Conservation (phyloP, 2,888 invertebrate genomes). For the Hypercompe scribonia region DNA sequence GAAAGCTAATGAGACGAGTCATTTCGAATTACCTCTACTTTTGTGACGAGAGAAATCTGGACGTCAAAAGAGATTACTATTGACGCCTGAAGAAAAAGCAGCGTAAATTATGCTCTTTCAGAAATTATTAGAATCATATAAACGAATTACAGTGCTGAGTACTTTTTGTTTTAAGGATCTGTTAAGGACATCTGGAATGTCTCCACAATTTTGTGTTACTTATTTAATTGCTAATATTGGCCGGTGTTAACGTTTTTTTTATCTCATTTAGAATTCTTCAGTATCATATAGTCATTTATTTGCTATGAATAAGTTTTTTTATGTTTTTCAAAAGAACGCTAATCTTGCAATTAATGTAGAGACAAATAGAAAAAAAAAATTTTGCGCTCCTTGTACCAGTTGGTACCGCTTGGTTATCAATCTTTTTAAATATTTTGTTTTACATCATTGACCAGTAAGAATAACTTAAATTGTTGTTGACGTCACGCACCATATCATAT, state of each 20-base stretch:
- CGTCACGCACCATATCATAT: not conserved
- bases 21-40: slow-evolving; percentile 51
- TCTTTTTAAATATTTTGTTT: not conserved
- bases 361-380: no score
- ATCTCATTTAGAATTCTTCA: no score
- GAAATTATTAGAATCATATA: slow-evolving; percentile 14
- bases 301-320: no score
- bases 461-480: not conserved
- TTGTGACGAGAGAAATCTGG: slow-evolving; percentile 49
- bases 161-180: not conserved
- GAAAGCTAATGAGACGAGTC: slow-evolving; percentile 45
- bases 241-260: not conserved
- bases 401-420: not conserved
- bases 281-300: no score
- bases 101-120: slow-evolving; percentile 39
- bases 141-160: slow-evolving; percentile 7
- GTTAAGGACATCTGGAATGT: not conserved
- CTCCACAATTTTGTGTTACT: not conserved
- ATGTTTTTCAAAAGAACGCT: no score
- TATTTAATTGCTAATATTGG: not conserved
- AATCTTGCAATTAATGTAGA: no score
- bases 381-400: no score
- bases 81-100: slow-evolving; percentile 37
- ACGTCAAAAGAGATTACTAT: slow-evolving; percentile 56
- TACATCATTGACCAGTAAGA: not conserved